Conservation (phyloP, 1,140 invertebrate species). For the Bombus sibiricus region DNA sequence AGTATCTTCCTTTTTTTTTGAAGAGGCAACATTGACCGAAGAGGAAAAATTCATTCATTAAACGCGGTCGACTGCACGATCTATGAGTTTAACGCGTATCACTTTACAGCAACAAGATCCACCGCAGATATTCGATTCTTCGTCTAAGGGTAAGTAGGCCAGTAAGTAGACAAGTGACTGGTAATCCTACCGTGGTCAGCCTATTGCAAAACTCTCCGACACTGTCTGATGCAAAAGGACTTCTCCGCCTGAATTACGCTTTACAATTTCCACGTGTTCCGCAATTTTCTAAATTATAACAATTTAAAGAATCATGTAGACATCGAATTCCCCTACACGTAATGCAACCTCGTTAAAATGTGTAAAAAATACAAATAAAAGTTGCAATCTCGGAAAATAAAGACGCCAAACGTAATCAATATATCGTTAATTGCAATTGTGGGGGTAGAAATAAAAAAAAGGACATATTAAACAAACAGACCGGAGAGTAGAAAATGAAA, state of each 20-base stretch:
- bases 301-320: too few relatives aligned
- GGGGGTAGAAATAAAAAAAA: too few relatives aligned
- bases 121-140: constrained; percentile 72
- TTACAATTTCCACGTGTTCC: constrained; percentile 6
- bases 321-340: neutral
- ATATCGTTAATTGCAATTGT: too few relatives aligned
- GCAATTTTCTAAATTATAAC: neutral
- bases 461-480: too few relatives aligned
- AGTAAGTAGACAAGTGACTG: constrained; percentile 65
- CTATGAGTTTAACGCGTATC: constrained; percentile 52
- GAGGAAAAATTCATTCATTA: constrained; percentile 26
- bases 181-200: constrained; percentile 71
- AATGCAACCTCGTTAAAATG: too few relatives aligned
- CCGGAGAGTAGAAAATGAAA: neutral
- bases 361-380: neutral
- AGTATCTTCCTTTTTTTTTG: neutral
- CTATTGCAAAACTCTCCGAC: constrained; percentile 50
- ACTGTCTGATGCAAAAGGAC: constrained; percentile 12
- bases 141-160: constrained; percentile 68
- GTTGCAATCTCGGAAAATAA: neutral
- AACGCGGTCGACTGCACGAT: neutral
- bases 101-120: constrained; percentile 71
- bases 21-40: neutral
- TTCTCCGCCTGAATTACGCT: constrained; percentile 12
- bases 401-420: too few relatives aligned